Base-by-base conservation (phyloP, 2,888 invertebrate genomes). In the Polyommatus iphigenia region DNA sequence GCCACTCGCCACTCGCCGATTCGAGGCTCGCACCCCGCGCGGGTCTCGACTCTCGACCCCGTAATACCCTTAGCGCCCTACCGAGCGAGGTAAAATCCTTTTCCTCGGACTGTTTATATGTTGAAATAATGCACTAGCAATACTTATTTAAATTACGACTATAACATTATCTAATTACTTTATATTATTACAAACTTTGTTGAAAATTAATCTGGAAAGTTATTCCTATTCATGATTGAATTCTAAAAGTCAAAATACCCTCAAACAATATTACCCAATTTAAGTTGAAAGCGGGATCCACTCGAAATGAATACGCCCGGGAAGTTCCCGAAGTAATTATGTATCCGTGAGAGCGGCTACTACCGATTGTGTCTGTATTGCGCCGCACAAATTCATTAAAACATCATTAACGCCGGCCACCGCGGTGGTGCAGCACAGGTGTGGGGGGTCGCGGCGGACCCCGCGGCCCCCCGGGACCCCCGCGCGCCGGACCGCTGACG, bases 401-500 rank as follows among this genome's bases (percentile, higher is more conserved):
- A 75, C 75, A 57, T 57, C 71, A 57, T 36, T 29, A 77, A 72
- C 18, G 67, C 24, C 67, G 59, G 80, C 80, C 80, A 80, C 80
- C 78, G 78, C 80, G 78, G 73, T 71, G 79, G 80, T 80, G 80
- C 80, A 78, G 67, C 80, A 79, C 78, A 81, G 80, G 80, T 80
- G 79, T 78, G 78, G 67, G 67, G 24, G 67, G 29, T 67, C 29
- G 5, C 29, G 67, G 67, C 29, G 10, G 29, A 15, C 5, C 67
- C 15, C 67, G 2, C 15, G 15, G 29, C 15, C 29, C 29, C 29
- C 67, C 7, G 24, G 8, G 15, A 15, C 5, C 67, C 32, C 15
- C 29, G 62, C 32, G 29, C 29, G 89, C 89, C 89, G 87, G 89
- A 89, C 90, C 90, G 86, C 88, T 92, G 92, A 92, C 92, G 91